Evolutionary conservation across 2,888 invertebrate species (phyloP), one percentile per base, ranked within the genome.

Genomic region (Gastrophysa polygoni): DNA sequence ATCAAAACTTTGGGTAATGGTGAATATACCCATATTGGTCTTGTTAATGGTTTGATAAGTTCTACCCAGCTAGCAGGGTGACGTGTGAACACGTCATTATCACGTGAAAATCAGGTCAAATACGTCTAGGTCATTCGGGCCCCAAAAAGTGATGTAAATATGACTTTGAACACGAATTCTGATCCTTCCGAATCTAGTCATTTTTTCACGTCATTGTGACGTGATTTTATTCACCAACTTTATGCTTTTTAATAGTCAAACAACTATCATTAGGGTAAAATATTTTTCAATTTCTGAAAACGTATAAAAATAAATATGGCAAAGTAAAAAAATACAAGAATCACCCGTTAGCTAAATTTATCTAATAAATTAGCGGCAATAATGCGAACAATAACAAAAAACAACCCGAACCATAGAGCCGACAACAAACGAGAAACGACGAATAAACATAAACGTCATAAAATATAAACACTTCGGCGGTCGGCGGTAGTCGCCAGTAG

Each of bases 11-110:
- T 62, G 24, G 55, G 57, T 44, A 61, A 47, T 50, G 67, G 59
- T 49, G 52, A 56, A 57, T 62, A 59, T 47, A 28, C 21, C 54
- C 55, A 67, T 60, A 54, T 64, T 32, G 57, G 64, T 47, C 29
- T 59, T 49, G 48, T 43, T 48, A 55, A 59, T 48, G 17, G 24
- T 59, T 55, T 58, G 55, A 59, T 21, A 49, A 7, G 16, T 34
- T 46, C 14, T 38, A n/a, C 43, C 46, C 46, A 46, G 46, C 46
- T 46, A 46, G 46, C 46, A 46, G 46, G 46, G 46, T 46, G 46
- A 46, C 46, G 46, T 46, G 16, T 46, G 20, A 46, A 46, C 46
- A 46, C 46, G 46, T 46, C 46, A 46, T 46, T 46, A 46, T 46
- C 46, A 46, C 46, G 46, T 46, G 46, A 46, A 46, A 46, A 46